A percentile compares a stretch with the other conserved stretches of the same genome.
phyloP scores from a whole-genome alignment of 2,888 invertebrate genomes.

The Harpagoxenus sublaevis region DNA sequence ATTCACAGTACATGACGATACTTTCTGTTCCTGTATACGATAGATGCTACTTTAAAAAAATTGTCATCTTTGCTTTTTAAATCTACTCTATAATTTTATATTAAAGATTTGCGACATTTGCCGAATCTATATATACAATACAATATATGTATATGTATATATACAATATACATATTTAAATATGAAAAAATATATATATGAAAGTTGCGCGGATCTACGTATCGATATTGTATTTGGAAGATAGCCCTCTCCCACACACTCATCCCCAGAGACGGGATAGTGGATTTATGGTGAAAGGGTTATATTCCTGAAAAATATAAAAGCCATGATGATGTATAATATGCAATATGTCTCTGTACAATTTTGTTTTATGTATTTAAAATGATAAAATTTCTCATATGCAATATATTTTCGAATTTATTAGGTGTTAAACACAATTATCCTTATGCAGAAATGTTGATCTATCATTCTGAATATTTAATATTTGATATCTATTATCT shows the following conservation, averaged over 20 bases:
- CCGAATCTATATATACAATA: conserved; percentile 42
- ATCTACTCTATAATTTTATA: conserved; percentile 66
- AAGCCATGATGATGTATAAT: conserved; percentile 55
- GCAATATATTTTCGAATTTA: conserved; percentile 15
- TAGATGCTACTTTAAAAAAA: conserved; percentile 61
- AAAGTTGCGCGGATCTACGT: conserved; percentile 54
- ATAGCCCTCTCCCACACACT: conserved; percentile 84
- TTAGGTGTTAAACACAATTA: not conserved
- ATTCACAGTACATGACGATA: conserved; percentile 68
- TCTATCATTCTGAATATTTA: not conserved
- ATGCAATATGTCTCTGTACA: conserved; percentile 58
- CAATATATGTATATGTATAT: not conserved
- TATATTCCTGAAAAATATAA: conserved; percentile 74
- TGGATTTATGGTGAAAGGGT: conserved; percentile 84
- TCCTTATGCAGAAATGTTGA: not conserved
- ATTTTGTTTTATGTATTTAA: conserved; percentile 4
- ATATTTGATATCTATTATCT: not conserved
- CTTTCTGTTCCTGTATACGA: conserved; percentile 72
- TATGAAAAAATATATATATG: conserved; percentile 55
- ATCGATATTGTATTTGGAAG: conserved; percentile 74
- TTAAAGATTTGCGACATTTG: conserved; percentile 64
- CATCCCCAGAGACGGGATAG: conserved; percentile 84
- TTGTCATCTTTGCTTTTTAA: conserved; percentile 60
- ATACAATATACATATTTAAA: conserved; percentile 35
- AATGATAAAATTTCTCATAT: not conserved